Base-by-base conservation (phyloP, 2,888 invertebrate genomes). In the Diadegma fenestrale region DNA sequence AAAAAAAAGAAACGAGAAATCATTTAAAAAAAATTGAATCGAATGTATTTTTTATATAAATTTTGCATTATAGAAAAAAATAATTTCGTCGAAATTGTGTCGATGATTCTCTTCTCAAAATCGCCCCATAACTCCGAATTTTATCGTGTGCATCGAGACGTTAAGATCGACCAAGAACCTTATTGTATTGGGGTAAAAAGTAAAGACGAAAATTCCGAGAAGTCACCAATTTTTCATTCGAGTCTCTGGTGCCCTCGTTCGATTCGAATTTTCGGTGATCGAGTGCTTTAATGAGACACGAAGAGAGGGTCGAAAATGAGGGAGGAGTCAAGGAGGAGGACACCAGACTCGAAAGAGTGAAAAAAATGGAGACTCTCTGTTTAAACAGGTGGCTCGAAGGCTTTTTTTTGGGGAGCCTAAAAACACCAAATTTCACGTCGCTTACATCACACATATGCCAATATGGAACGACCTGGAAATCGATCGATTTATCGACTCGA, bases 401-500 rank as follows among this genome's bases (percentile, higher is more conserved):
- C 22, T 33, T 45, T 75, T 85, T 66, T 79, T 75, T 80, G 64
- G 26, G 45, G 75, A 77, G 75, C 78, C 30, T 48, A 14, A 41
- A 22, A 37, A 63, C 61, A 33, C 71, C 64, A 73, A 75, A 69
- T 71, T 69, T 81, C 33, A 63, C 45, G 68, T 43, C 58, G 61
- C 51, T 73, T 81, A 66, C 63, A 71, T 84, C 79, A 79, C 66
- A 37, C 58, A 26, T 54, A 30, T 51, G 69, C 54, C 58, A 54
- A 54, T n/a, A n/a, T 82, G 54, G 48, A 58, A 51, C 41, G 72
- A 80, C 64, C 76, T 64, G 63, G 26, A 72, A 81, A 78, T 69
- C 79, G 85, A 85, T 82, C 85, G 85, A 85, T 85, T 85, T 85
- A 85, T 85, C 43, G 75, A 80, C 73, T 64, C 61, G 48, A 54